Conservation (phyloP, 2,113 vertebrate species). For the Melanotaenia duboulayi region DNA sequence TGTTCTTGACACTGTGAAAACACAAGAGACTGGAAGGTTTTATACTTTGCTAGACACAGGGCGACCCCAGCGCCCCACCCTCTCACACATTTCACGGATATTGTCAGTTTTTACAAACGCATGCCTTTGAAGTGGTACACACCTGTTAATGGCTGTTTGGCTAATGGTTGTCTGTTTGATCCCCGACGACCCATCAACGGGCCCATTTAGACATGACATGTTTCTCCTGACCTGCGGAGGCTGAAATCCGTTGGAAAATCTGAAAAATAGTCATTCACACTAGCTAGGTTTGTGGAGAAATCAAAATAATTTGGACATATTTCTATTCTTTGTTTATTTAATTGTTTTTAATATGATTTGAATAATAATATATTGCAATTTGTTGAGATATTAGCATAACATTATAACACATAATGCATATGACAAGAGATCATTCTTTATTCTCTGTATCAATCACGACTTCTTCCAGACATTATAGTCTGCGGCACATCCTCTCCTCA, state of each 20-base stretch:
- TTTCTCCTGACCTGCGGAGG: neutral
- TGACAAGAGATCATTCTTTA: no score
- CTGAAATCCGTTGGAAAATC: neutral
- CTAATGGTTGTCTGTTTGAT: slow-evolving; percentile 67
- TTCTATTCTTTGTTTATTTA: no score
- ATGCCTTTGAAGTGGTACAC: slow-evolving; percentile 70
- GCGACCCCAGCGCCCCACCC: slow-evolving; percentile 15
- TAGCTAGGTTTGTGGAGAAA: neutral
- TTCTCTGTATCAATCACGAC: neutral
- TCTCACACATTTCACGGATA: slow-evolving; percentile 10
- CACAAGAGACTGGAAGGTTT: slow-evolving; percentile 12
- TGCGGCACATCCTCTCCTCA: slow-evolving; percentile 66
- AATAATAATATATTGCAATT: no score
- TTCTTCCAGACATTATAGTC: slow-evolving; percentile 43
- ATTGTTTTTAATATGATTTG: no score
- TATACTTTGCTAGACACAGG: slow-evolving; percentile 50
- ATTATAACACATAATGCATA: no score
- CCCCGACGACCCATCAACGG: slow-evolving; percentile 42
- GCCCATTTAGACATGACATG: slow-evolving; percentile 34
- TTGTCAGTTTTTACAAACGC: slow-evolving; percentile 36
- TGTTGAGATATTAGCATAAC: no score
- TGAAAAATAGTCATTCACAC: neutral
- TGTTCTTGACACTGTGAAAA: slow-evolving; percentile 8
- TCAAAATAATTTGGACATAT: neutral
- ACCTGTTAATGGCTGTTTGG: slow-evolving; percentile 29